Evolutionary conservation across 2,888 invertebrate species (phyloP).

Genomic region (Erebia epiphron): DNA sequence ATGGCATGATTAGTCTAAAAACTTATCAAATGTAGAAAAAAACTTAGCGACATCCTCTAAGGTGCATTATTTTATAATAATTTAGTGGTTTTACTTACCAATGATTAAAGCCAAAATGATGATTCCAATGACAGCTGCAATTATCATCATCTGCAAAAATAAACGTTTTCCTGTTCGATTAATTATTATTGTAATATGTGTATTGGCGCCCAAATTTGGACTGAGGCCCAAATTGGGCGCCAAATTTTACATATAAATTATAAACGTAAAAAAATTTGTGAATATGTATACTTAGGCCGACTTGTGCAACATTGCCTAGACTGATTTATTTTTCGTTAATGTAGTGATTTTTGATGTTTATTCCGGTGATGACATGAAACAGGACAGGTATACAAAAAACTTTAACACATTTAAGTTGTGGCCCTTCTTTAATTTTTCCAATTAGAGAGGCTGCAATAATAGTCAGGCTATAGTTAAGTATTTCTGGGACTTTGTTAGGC

Average conservation of each 20-base stretch:
- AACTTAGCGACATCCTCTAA: slow-evolving; percentile 45
- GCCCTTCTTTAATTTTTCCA: too few species aligned
- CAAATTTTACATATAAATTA: too few species aligned
- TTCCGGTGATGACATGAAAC: too few species aligned
- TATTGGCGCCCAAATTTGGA: background rate
- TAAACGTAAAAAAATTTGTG: too few species aligned
- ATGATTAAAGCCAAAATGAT: slow-evolving; percentile 94
- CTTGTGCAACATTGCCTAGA: too few species aligned
- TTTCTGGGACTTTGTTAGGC: too few species aligned
- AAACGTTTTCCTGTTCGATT: background rate
- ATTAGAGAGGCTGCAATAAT: too few species aligned
- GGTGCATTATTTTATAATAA: slow-evolving; percentile 39
- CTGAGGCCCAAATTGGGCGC: background rate
- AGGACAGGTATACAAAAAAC: too few species aligned
- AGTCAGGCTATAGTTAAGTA: too few species aligned
- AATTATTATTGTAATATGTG: background rate
- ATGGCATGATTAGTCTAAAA: slow-evolving; percentile 69
- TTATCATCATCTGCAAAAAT: slow-evolving; percentile 92
- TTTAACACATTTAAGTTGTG: too few species aligned
- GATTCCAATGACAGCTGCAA: slow-evolving; percentile 92
- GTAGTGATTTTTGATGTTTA: too few species aligned
- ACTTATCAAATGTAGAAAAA: slow-evolving; percentile 47
- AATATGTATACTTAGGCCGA: background rate
- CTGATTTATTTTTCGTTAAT: too few species aligned
- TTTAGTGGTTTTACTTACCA: slow-evolving; percentile 84